phyloP scores from a whole-genome alignment of 2,113 vertebrate genomes.

The Brachyistius frenatus region DNA sequence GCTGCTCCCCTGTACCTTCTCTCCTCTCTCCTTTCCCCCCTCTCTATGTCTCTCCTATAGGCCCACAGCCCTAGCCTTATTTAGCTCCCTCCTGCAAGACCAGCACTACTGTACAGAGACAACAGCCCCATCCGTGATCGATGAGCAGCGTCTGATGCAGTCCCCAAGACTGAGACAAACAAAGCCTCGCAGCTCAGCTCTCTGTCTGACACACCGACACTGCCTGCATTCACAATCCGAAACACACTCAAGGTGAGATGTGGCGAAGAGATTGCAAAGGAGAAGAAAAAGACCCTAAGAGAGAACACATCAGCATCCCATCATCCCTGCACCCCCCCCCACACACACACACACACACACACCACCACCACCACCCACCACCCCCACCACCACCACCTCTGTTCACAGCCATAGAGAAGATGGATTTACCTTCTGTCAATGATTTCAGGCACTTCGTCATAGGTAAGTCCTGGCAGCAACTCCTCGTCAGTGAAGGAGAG shows the following conservation, averaged over 20 bases:
- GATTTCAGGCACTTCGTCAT: slow-evolving; percentile 86
- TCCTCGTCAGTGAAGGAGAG: slow-evolving; percentile 73
- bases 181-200: slow-evolving; percentile 63
- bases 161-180: slow-evolving; percentile 73
- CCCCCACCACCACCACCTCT: slow-evolving; percentile 49
- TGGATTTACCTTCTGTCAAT: slow-evolving; percentile 85
- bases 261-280: not conserved
- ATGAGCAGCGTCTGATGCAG: slow-evolving; percentile 80
- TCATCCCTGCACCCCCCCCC: slow-evolving; percentile 60
- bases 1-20: slow-evolving; percentile 26
- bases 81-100: slow-evolving; percentile 61
- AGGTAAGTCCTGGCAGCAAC: slow-evolving; percentile 72
- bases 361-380: not conserved
- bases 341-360: no score
- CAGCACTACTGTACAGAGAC: slow-evolving; percentile 72
- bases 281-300: slow-evolving; percentile 33
- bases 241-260: slow-evolving; percentile 53
- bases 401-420: slow-evolving; percentile 54
- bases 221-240: not conserved
- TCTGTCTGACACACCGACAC: slow-evolving; percentile 24
- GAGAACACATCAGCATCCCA: slow-evolving; percentile 75
- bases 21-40: slow-evolving; percentile 30
- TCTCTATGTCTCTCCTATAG: slow-evolving; percentile 50
- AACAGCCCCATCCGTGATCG: slow-evolving; percentile 76
- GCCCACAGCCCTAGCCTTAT: slow-evolving; percentile 62